These are phyloP conservation scores for Montipora capitata DNA, from an alignment of 92 coral and sea anemone species.

Conservation along the genomic window DNA sequence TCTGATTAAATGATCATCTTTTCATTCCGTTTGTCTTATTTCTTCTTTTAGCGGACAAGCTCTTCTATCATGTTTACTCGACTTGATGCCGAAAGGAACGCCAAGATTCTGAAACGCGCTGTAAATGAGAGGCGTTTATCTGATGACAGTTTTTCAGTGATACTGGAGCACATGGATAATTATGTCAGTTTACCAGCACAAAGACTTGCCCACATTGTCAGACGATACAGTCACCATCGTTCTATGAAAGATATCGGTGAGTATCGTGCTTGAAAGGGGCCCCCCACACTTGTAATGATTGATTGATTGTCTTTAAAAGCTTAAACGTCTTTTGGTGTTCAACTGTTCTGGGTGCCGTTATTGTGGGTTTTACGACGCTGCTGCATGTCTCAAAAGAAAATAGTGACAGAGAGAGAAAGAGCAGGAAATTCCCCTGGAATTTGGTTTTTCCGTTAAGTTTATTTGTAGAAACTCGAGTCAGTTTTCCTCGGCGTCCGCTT, in stretches of 20 bases:
- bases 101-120: conserved; percentile 97
- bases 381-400: too few species aligned
- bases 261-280: background rate
- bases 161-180: conserved; percentile 80
- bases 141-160: conserved; percentile 73
- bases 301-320: too few species aligned
- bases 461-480: too few species aligned
- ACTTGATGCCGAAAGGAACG: conserved; percentile 95
- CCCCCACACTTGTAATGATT: too few species aligned
- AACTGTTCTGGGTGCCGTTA: too few species aligned
- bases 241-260: conserved; percentile 96
- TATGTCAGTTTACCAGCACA: conserved; percentile 93
- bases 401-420: too few species aligned
- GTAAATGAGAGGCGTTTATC: conserved; percentile 84
- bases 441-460: too few species aligned
- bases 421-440: too few species aligned
- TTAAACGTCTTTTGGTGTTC: too few species aligned
- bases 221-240: conserved; percentile 93
- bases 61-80: conserved; percentile 97
- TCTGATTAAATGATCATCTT: too few species aligned
- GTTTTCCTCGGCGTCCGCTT: too few species aligned
- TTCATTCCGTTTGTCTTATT: background rate
- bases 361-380: too few species aligned
- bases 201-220: conserved; percentile 86
- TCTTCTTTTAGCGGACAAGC: conserved; percentile 77